Evolutionary conservation across 2,888 invertebrate species (phyloP).

Genomic region (Phengaris alcon): DNA sequence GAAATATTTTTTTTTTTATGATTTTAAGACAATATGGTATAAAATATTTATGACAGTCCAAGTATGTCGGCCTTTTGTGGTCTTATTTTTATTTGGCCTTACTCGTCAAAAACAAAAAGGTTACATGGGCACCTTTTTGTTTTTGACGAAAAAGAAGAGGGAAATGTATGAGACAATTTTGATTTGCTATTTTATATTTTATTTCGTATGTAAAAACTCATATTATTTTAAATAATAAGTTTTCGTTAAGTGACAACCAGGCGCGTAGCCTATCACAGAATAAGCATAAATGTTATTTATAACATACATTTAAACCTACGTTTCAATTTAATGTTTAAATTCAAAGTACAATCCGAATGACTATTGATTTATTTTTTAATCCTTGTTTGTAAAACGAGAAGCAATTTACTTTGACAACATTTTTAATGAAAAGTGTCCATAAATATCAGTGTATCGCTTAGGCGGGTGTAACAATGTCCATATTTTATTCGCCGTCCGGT

Average conservation of each 20-base stretch:
- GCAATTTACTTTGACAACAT: conserved; percentile 27
- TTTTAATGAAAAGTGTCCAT: conserved; percentile 28
- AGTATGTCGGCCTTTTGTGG: too few relatives aligned
- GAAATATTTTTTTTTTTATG: too few relatives aligned
- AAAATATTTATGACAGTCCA: too few relatives aligned
- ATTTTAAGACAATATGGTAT: too few relatives aligned
- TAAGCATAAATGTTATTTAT: too few relatives aligned
- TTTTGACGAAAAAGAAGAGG: too few relatives aligned
- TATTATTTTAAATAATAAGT: too few relatives aligned
- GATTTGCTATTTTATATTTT: background rate
- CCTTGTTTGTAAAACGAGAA: conserved; percentile 22
- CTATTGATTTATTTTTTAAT: conserved; percentile 11
- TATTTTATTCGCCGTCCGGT: conserved; percentile 32
- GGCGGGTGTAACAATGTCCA: conserved; percentile 26
- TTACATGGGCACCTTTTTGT: too few relatives aligned
- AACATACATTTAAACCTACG: background rate
- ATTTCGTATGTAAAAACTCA: too few relatives aligned
- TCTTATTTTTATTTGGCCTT: background rate
- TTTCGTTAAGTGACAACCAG: too few relatives aligned
- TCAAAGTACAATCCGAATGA: background rate
- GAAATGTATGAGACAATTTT: background rate
- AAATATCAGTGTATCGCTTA: conserved; percentile 27
- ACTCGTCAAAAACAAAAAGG: background rate
- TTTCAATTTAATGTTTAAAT: background rate
- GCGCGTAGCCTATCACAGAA: too few relatives aligned